Evolutionary conservation across 2,888 invertebrate species (phyloP).

Genomic region (Epinotia nisella): DNA sequence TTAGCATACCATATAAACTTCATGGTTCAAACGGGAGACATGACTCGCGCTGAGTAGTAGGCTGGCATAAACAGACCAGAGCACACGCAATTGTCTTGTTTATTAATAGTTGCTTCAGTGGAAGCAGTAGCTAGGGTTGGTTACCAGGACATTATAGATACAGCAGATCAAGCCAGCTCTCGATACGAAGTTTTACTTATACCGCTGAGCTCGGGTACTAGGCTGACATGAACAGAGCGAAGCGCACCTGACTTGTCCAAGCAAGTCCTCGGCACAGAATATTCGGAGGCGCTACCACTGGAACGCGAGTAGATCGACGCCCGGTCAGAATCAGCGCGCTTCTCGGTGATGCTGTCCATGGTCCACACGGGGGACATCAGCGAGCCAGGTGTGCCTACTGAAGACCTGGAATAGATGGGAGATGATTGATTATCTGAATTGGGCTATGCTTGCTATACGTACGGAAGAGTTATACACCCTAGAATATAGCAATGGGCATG

Average conservation of each 20-base stretch:
- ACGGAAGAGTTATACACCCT: not conserved
- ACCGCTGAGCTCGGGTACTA: not conserved
- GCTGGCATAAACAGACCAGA: not conserved
- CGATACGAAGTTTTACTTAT: not conserved
- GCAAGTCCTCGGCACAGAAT: conserved; percentile 84
- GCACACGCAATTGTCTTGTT: not conserved
- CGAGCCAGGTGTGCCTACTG: conserved; percentile 81
- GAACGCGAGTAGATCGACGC: conserved; percentile 88
- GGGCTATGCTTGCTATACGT: not conserved
- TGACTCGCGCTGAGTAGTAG: not conserved
- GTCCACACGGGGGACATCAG: conserved; percentile 85
- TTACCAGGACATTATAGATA: not conserved
- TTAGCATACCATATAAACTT: too few species aligned
- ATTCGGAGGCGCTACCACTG: conserved; percentile 87
- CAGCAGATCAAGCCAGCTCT: not conserved
- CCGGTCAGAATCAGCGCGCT: conserved; percentile 83
- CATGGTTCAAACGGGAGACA: too few species aligned
- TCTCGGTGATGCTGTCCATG: conserved; percentile 82
- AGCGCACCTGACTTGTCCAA: conserved; percentile 73
- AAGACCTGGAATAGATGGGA: conserved; percentile 77
- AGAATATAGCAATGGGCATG: too few species aligned
- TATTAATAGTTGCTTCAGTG: too few species aligned
- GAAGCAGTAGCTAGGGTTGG: not conserved
- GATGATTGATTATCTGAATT: not conserved
- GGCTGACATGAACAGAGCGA: not conserved